Evolutionary conservation across 2,113 vertebrate genomes (phyloP), one percentile per base, ranked within the genome.

Genomic region (Euleptes europaea): DNA sequence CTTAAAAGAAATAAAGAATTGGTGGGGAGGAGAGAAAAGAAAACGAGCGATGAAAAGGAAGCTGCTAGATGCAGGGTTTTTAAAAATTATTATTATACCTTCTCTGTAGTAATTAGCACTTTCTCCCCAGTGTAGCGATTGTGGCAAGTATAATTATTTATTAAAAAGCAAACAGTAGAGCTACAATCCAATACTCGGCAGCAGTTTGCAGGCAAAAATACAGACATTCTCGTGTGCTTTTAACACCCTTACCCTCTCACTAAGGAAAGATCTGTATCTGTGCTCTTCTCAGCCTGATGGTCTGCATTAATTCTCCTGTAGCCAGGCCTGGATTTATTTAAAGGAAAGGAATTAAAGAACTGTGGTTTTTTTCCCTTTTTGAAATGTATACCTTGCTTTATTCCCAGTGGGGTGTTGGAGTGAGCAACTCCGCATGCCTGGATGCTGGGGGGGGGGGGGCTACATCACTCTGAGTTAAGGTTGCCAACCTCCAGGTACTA

Each of bases 91-190:
- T 93, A 77, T 87, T 93, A 89, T 38, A 80, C 42, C 60, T 42
- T 89, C 89, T 83, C 80, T 65, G 54, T 88, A 92, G 87, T 89
- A 90, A 91, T 93, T 88, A 92, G 80, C 0, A 74, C 79, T 91
- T 90, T 86, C 90, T 70, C 80, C 73, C 4, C 70, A 5, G 31
- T 12, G 78, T 81, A 78, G 49, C 63, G 85, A 82, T 83, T 26
- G 81, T 40, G 15, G 76, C 40, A 82, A 70, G 74, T 7, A 65
- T 38, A 60, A 12, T 71, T 88, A 76, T 83, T 93, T 92, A 87
- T 90, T 91, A 90, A 82, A 82, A 83, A 74, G 2, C 57, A 76
- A 88, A 76, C n/a, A 49, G 54, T 7, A 44, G 81, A 85, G 77
- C 42, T 47, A 49, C 33, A 73, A 31, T 65, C 63, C 60, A 6